A percentile compares a stretch with the other conserved stretches of the same genome.
These are phyloP conservation scores for Epinephelus awoara DNA, from an alignment of 2,797 vertebrate species.

Conservation along the genomic window DNA sequence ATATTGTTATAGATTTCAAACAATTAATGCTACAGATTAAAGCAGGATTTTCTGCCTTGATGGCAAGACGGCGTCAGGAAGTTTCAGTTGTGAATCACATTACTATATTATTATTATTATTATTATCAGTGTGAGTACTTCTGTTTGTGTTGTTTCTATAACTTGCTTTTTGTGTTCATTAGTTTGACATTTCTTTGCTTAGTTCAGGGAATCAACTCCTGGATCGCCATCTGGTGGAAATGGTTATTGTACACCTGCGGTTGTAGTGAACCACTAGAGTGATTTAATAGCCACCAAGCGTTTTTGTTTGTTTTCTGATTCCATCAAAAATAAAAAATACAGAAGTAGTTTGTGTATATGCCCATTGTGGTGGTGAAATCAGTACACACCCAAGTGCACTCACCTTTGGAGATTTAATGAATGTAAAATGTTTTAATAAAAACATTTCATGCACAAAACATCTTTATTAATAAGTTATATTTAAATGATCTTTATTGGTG, in stretches of 20 bases:
- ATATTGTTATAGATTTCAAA: constrained; percentile 31
- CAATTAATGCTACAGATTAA: constrained; percentile 20
- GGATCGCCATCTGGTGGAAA: constrained; percentile 8
- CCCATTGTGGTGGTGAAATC: constrained; percentile 17
- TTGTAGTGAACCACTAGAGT: constrained; percentile 14
- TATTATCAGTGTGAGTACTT: constrained; percentile 27
- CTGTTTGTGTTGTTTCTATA: constrained; percentile 34
- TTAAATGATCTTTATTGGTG: neutral
- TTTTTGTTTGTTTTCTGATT: constrained; percentile 63
- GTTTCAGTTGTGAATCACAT: constrained; percentile 32
- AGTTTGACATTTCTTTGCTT: constrained; percentile 31
- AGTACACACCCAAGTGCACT: constrained; percentile 41
- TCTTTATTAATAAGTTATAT: constrained; percentile 2
- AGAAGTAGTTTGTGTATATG: constrained; percentile 43
- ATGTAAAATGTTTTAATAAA: constrained; percentile 52
- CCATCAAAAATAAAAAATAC: constrained; percentile 54
- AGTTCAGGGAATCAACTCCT: constrained; percentile 23
- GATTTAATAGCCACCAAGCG: neutral
- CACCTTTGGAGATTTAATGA: constrained; percentile 31
- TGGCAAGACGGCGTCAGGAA: neutral
- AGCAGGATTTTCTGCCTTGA: constrained; percentile 16
- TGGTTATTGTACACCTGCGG: neutral
- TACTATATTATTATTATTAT: constrained; percentile 14
- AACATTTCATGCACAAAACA: constrained; percentile 16
- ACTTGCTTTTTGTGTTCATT: constrained; percentile 40